A percentile compares a stretch with the other conserved stretches of the same genome.
These are phyloP conservation scores for Acronicta leporina DNA, from an alignment of 2,888 invertebrate genomes.

Conservation along the genomic window DNA sequence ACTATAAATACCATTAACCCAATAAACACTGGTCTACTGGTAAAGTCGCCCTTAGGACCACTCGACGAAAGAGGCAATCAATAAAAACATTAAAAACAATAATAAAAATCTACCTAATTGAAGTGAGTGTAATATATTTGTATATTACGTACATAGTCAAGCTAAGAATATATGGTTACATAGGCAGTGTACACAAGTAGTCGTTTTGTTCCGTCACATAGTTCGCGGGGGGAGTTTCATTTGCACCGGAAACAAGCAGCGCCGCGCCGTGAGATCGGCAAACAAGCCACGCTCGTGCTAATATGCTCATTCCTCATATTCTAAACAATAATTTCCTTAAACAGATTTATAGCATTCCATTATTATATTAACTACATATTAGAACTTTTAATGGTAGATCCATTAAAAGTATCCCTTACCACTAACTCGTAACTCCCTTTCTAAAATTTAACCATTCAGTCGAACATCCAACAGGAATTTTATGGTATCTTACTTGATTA, in stretches of 20 bases:
- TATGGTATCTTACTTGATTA: constrained; percentile 30
- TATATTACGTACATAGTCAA: neutral
- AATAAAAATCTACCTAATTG: too few species aligned
- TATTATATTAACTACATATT: constrained; percentile 37
- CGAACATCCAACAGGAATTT: constrained; percentile 25
- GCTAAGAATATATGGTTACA: constrained; percentile 1
- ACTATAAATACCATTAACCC: too few species aligned
- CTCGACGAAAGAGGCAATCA: too few species aligned
- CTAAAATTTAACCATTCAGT: constrained; percentile 17
- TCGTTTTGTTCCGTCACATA: constrained; percentile 60
- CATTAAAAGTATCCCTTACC: neutral
- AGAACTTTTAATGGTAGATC: constrained; percentile 27
- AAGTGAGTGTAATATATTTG: too few species aligned
- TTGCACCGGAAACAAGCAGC: constrained; percentile 72
- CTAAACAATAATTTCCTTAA: constrained; percentile 67
- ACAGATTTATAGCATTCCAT: constrained; percentile 47
- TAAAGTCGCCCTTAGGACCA: too few species aligned
- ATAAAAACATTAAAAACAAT: too few species aligned
- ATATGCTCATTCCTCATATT: constrained; percentile 68
- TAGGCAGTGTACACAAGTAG: constrained; percentile 21
- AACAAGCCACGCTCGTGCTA: constrained; percentile 72
- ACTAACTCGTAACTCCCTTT: constrained; percentile 22
- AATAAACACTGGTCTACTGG: too few species aligned
- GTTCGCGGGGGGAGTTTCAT: constrained; percentile 59
- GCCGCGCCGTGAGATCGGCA: constrained; percentile 78